Conservation (phyloP, 2,113 vertebrate genomes). For the Notothenia rossii region DNA sequence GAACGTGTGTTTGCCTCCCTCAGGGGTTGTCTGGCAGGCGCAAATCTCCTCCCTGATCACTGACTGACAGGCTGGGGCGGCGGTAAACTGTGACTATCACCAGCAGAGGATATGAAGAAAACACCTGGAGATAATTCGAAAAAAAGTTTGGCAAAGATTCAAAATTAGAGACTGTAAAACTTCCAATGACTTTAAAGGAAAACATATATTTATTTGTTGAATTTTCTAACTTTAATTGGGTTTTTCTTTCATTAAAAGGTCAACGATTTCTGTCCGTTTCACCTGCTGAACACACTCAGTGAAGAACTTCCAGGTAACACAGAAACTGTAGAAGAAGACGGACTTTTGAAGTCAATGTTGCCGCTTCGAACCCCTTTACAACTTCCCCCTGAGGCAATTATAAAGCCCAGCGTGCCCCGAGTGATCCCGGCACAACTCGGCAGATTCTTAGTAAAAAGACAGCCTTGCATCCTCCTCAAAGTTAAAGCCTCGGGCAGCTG, state of each 20-base stretch:
- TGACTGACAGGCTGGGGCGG: slow-evolving; percentile 22
- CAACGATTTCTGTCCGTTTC: background rate
- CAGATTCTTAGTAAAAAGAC: slow-evolving; percentile 10
- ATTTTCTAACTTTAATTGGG: background rate
- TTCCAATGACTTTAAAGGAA: background rate
- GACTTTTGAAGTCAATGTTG: slow-evolving; percentile 13
- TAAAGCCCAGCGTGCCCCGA: background rate
- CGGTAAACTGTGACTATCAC: slow-evolving; percentile 13
- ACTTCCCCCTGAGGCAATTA: background rate
- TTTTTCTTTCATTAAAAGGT: background rate
- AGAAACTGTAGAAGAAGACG: background rate
- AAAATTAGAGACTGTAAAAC: background rate
- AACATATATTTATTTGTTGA: background rate
- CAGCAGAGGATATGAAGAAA: background rate
- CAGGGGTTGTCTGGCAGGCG: slow-evolving; percentile 9
- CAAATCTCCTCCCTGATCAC: slow-evolving; percentile 19
- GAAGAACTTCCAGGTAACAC: background rate
- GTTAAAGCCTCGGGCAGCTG: background rate
- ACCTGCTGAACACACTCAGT: background rate
- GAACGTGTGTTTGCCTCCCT: background rate
- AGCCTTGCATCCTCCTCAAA: background rate
- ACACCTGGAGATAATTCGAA: background rate
- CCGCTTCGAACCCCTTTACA: slow-evolving; percentile 6
- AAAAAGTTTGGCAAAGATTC: background rate
- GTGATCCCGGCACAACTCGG: background rate